Base-by-base conservation (phyloP, 2,888 invertebrate species). In the Cataglyphis albicans region DNA sequence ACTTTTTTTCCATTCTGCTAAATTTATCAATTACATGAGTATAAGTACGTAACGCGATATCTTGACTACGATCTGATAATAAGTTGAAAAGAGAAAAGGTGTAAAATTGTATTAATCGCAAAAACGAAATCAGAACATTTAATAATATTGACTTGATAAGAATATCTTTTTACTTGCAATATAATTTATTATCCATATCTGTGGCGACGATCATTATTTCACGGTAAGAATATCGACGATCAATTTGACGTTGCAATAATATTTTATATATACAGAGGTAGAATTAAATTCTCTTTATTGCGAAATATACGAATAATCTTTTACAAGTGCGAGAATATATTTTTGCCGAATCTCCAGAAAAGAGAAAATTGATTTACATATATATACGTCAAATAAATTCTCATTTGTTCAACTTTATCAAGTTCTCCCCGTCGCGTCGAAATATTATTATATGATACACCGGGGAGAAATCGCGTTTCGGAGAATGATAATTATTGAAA, bases 401-500 rank as follows among this genome's bases (percentile, higher is more conserved):
- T 32, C 52, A n/a, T 76, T 67, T 57, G n/a, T 57, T 65, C 25
- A 12, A 65, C 10, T 75, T 57, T 76, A 76, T 76, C 41, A 21
- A 55, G 41, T 57, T 38, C 32, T 59, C 44, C 25, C 10, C 29
- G 0, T 64, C 32, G 35, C 41, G 35, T 67, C 55, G 57, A 29
- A 21, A 29, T 55, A 15, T 64, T 75, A 65, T 38, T 25, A n/a
- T 6, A 21, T 18, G 21, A 44, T 15, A 21, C 7, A 52, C n/a
- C 25, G 29, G 52, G 25, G 55, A 52, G 2, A 52, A n/a, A 7
- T n/a, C 15, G 55, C 64, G 25, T 55, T 67, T 55, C 38, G 9
- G 15, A 48, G 44, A 64, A 64, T 29, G 6, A 55, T 65, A 52
- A 64, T 32, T 55, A 41, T 41, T n/a, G 29, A 15, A 21, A 29